Base-by-base conservation (phyloP, 2,797 vertebrate genomes). In the Pangasius larnaudii region DNA sequence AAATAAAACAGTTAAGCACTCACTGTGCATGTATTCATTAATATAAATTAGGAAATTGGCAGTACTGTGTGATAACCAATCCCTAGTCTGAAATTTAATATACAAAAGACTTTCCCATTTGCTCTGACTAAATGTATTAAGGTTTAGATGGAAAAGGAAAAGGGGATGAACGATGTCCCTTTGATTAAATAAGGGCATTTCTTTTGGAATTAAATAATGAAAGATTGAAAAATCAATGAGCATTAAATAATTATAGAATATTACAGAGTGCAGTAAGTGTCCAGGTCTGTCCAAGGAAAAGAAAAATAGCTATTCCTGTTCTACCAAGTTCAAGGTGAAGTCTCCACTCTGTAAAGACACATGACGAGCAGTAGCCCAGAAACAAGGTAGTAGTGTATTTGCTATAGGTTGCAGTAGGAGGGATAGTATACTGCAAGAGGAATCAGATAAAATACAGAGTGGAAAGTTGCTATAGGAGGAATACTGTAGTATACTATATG, bases 71-170 rank as follows among this genome's bases (percentile, higher is more conserved):
- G 59, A 72, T 33, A 82, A 71, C 36, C 49, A 27, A 53, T 46
- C 30, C 24, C 1, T 49, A n/a, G 46, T 16, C 39, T 61, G 80
- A 46, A 63, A 46, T 22, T 18, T 5, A 82, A 61, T 79, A 79
- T 79, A 33, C 78, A 59, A 27, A 80, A 80, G 56, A 80, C 53
- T 59, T 78, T 13, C 33, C 30, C 33, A 81, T 81, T 42, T 59
- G 30, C 22, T 59, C 33, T 61, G 56, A 24, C 78, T 81, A 7
- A 81, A 61, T 16, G 10, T 27, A 59, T 59, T 59, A 80, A 24
- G 19, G 78, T 39, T 59, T 59, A 59, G 36, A 39, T 39, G 56
- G 2, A 81, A 81, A 81, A 22, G 27, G n/a, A 30, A 51, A 51
- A 30, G 13, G 33, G 18, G 10, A 77, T 59, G 19, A 80, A 80